These are phyloP conservation scores for Rhyacichthys aspro DNA, from an alignment of 2,797 vertebrate species.

Conservation along the genomic window DNA sequence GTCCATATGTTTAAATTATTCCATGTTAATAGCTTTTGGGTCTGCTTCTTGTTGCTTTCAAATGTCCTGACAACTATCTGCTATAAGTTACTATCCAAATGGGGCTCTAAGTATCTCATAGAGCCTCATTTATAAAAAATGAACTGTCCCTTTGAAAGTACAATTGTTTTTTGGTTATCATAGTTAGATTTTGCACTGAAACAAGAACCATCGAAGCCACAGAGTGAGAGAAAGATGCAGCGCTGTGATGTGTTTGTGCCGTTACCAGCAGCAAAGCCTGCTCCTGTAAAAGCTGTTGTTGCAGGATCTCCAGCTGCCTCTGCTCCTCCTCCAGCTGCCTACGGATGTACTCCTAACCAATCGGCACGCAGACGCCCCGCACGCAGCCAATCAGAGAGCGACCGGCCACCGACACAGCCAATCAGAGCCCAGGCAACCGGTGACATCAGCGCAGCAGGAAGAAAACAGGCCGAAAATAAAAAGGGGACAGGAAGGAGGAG, in stretches of 20 bases:
- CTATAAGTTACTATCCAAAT: too few relatives aligned
- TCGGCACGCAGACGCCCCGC: slow-evolving; percentile 23
- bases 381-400: slow-evolving; percentile 58
- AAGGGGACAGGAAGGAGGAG: slow-evolving; percentile 17
- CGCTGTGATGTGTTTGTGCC: slow-evolving; percentile 12
- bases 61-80: too few relatives aligned
- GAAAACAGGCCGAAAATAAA: slow-evolving; percentile 18
- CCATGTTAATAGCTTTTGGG: too few relatives aligned
- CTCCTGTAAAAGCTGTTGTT: slow-evolving; percentile 97
- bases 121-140: too few relatives aligned
- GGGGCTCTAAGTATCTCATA: too few relatives aligned
- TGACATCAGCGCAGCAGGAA: slow-evolving; percentile 62
- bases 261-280: slow-evolving; percentile 96
- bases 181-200: too few relatives aligned
- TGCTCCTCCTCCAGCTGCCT: slow-evolving; percentile 98
- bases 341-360: slow-evolving; percentile 94
- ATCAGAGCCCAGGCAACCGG: slow-evolving; percentile 68
- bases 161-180: too few relatives aligned
- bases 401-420: slow-evolving; percentile 42
- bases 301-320: slow-evolving; percentile 97
- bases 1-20: too few relatives aligned
- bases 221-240: not conserved
- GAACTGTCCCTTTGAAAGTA: too few relatives aligned
- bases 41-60: too few relatives aligned
- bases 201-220: too few relatives aligned